These are phyloP conservation scores for Euschistus heros DNA, from an alignment of 1,140 invertebrate genomes.

Conservation along the genomic window DNA sequence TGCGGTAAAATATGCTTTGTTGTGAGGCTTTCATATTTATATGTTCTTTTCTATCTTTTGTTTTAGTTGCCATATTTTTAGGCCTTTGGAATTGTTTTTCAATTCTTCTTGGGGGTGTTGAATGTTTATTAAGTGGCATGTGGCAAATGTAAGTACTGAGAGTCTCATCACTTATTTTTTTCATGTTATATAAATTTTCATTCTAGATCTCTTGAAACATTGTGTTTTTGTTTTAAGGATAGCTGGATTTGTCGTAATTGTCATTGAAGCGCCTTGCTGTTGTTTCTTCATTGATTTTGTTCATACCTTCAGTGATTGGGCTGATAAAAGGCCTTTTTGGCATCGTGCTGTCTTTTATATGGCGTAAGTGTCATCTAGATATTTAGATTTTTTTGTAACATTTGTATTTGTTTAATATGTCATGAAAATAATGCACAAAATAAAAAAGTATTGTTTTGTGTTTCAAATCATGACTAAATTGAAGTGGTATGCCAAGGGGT, in stretches of 20 bases:
- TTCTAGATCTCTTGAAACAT: neutral
- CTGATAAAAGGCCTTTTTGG: conserved; percentile 77
- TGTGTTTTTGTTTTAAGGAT: conserved; percentile 39
- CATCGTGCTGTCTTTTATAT: conserved; percentile 80
- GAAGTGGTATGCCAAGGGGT: conserved; percentile 12
- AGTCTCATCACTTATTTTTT: neutral
- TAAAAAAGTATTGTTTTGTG: neutral
- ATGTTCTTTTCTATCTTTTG: conserved; percentile 28
- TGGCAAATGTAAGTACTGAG: conserved; percentile 63
- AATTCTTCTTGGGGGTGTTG: conserved; percentile 51
- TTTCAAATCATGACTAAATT: neutral
- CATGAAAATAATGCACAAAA: neutral
- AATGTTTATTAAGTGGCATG: conserved; percentile 69
- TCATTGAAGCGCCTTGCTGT: conserved; percentile 87
- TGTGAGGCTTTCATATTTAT: neutral
- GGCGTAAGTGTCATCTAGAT: conserved; percentile 49
- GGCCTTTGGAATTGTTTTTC: conserved; percentile 67
- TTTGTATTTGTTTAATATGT: neutral
- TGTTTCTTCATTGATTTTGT: conserved; percentile 91
- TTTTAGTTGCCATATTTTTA: conserved; percentile 77
- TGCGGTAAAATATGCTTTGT: neutral
- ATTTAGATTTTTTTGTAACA: neutral
- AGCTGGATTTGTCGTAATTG: conserved; percentile 71
- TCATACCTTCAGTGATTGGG: conserved; percentile 64
- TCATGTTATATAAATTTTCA: neutral